phyloP scores from a whole-genome alignment of 2,888 invertebrate species.

The Pristionchus mayeri region DNA sequence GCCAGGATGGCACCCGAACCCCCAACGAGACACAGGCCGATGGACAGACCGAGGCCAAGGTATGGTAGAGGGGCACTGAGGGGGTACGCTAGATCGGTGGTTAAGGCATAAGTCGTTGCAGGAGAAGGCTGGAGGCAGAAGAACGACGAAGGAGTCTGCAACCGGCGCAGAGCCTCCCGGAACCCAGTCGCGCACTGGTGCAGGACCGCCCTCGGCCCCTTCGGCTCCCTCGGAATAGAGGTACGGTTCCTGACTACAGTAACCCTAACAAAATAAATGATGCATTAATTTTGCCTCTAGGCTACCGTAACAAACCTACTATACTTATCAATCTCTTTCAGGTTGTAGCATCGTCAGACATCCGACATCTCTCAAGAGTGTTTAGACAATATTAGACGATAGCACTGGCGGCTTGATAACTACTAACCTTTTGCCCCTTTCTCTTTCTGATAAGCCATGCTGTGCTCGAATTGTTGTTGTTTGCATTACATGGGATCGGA shows the following conservation, averaged over 20 bases:
- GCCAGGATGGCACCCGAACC: slow-evolving; percentile 11
- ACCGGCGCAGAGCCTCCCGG: no score
- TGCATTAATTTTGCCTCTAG: background rate
- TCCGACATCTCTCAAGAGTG: background rate
- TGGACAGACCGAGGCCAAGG: background rate
- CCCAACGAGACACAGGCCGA: background rate
- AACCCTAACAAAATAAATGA: background rate
- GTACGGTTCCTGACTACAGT: background rate
- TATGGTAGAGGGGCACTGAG: background rate
- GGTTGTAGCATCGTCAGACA: background rate
- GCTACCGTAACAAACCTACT: background rate
- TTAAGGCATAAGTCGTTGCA: background rate
- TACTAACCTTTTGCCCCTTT: slow-evolving; percentile 11
- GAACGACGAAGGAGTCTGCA: background rate
- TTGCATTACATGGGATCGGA: background rate
- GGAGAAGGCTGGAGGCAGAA: background rate
- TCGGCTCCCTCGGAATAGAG: background rate
- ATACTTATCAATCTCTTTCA: background rate
- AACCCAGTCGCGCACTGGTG: no score
- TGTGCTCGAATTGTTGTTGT: slow-evolving; percentile 18
- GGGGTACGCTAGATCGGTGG: background rate
- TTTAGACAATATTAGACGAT: slow-evolving; percentile 1
- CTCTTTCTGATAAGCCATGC: slow-evolving; percentile 12
- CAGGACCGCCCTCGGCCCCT: no score
- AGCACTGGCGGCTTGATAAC: slow-evolving; percentile 12